Evolutionary conservation across 1,140 invertebrate genomes (phyloP), one percentile per base, ranked within the genome.

Genomic region (Laupala kohalensis): DNA sequence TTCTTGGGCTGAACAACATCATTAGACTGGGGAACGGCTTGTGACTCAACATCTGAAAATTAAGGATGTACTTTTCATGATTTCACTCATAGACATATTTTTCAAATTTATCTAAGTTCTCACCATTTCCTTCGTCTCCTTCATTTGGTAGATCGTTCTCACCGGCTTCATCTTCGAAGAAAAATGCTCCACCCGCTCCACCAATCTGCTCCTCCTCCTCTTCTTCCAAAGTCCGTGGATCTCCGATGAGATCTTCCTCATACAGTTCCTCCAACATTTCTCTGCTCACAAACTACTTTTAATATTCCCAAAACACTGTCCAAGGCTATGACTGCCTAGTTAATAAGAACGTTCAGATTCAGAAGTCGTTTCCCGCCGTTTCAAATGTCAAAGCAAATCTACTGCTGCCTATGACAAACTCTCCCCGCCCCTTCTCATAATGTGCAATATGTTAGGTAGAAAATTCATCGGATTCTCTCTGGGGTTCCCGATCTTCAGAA

Each of bases 1-100:
- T 73, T 73, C 5, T 69, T 70, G 0, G 73, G 74, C 19, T 69
- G 69, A 19, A 70, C 63, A 70, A 23, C 69, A 64, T 23, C 30
- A 26, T 67, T 29, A 6, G 5, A 5, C 5, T 69, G 19, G 19
- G 67, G 67, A 53, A 53, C 37, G 19, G 37, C 19, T 19, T 53
- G 37, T 19, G 19, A 53, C 1, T 13, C 37, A 19, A 13, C 9
- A 53, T 53, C 37, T 53, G 19, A 9, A 53, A 53, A 19, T 13
- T 1, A 53, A 53, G 37, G 19, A 53, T 1, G 37, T 53, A 19
- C 37, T 13, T 19, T 13, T 53, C 9, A 53, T 53, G 9, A 53
- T 53, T 53, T 53, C 9, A 53, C 37, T 13, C 4, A 53, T 19
- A 9, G 37, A 4, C 30, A 53, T 2, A 4, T 4, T 9, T 2